Conservation (phyloP, 2,888 invertebrate species). For the Perdita meconis region DNA sequence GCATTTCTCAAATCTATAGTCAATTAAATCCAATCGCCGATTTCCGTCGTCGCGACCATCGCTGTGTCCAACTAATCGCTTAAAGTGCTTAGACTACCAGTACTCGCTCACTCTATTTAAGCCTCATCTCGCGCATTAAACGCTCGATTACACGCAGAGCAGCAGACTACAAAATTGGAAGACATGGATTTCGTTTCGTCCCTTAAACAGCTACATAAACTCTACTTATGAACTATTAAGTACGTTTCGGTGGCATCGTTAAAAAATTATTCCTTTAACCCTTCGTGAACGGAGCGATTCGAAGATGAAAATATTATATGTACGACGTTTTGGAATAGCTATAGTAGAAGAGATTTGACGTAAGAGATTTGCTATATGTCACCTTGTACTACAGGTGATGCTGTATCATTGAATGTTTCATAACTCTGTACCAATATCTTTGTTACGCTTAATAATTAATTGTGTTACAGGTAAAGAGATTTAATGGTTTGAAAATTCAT, state of each 20-base stretch:
- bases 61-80: constrained; percentile 29
- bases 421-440: too few relatives aligned
- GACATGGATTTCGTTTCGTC: constrained; percentile 79
- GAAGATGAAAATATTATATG: too few relatives aligned
- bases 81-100: constrained; percentile 42
- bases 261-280: constrained; percentile 52
- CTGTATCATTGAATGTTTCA: too few relatives aligned
- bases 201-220: constrained; percentile 29
- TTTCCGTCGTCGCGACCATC: constrained; percentile 14
- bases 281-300: too few relatives aligned
- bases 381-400: too few relatives aligned
- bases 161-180: constrained; percentile 74
- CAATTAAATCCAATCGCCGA: not conserved
- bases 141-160: constrained; percentile 22
- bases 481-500: too few relatives aligned
- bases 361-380: too few relatives aligned
- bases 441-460: too few relatives aligned
- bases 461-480: too few relatives aligned
- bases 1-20: not conserved
- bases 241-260: constrained; percentile 35
- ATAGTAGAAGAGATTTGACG: too few relatives aligned
- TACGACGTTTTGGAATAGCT: too few relatives aligned
- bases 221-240: constrained; percentile 31
- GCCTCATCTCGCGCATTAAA: constrained; percentile 6
- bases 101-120: constrained; percentile 26